Evolutionary conservation across 1,140 invertebrate species (phyloP).

Genomic region (Apis florea): DNA sequence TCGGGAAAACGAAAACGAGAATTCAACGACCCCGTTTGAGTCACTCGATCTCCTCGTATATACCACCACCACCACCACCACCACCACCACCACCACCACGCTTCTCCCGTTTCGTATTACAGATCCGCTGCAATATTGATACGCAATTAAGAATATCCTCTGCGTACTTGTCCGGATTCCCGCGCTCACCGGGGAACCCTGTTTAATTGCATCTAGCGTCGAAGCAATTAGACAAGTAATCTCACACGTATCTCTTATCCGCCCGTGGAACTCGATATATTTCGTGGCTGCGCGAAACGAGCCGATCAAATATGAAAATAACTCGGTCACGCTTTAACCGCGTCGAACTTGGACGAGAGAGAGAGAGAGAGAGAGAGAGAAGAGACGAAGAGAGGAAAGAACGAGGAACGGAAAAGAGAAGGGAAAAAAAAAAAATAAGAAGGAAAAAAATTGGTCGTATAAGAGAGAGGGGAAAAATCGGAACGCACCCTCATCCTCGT

Average conservation of each 20-base stretch:
- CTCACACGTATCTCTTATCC: slow-evolving; percentile 27
- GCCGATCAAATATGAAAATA: background rate
- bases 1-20: too few species aligned
- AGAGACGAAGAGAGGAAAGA: background rate
- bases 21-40: too few species aligned
- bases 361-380: background rate
- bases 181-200: background rate
- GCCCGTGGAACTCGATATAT: slow-evolving; percentile 13
- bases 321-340: too few species aligned
- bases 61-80: too few species aligned
- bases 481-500: slow-evolving; percentile 47
- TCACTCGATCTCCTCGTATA: too few species aligned
- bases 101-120: background rate
- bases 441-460: background rate
- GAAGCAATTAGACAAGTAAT: slow-evolving; percentile 39
- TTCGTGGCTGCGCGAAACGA: background rate
- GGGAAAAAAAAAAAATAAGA: too few species aligned
- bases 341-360: too few species aligned
- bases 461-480: background rate
- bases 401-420: too few species aligned
- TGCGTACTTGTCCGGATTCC: too few species aligned
- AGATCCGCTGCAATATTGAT: background rate
- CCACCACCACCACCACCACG: too few species aligned
- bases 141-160: background rate
- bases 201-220: slow-evolving; percentile 31